Conservation (phyloP, 1,140 invertebrate genomes). For the Monomorium pharaonis region DNA sequence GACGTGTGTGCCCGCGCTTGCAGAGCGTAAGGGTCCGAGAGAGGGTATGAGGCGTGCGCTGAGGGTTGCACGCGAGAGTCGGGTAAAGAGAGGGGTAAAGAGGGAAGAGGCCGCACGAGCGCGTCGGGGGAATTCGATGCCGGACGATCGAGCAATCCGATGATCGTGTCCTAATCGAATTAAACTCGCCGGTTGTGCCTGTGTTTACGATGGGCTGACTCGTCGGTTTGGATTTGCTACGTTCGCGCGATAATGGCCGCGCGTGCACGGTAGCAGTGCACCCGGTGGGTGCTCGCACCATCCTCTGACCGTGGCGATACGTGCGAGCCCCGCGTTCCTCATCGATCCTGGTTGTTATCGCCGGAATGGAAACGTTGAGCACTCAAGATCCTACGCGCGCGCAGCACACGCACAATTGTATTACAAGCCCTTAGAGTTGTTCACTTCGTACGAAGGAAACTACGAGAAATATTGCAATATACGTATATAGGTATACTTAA, state of each 20-base stretch:
- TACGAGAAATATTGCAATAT: no score
- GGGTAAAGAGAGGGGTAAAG: constrained; percentile 33
- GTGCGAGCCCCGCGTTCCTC: constrained; percentile 40
- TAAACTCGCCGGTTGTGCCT: constrained; percentile 65
- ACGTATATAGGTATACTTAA: not conserved
- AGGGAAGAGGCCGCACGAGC: constrained; percentile 29
- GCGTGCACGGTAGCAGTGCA: not conserved
- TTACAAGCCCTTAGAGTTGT: constrained; percentile 3
- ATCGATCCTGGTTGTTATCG: constrained; percentile 62
- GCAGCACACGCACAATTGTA: not conserved
- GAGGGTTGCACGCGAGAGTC: constrained; percentile 19
- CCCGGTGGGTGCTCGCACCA: constrained; percentile 1
- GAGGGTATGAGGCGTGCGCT: not conserved
- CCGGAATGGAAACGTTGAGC: constrained; percentile 31
- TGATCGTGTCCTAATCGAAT: constrained; percentile 75
- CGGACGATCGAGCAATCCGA: constrained; percentile 71
- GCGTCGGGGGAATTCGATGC: constrained; percentile 60
- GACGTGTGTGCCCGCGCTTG: not conserved
- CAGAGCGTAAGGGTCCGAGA: constrained; percentile 10
- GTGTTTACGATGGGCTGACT: constrained; percentile 74
- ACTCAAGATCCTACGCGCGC: not conserved
- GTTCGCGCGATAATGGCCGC: constrained; percentile 68
- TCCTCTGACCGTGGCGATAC: constrained; percentile 23
- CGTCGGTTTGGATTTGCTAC: constrained; percentile 68
- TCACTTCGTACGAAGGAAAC: not conserved